These are phyloP conservation scores for Aurelia aurita complex sp. Pacific DNA, from an alignment of 30 jellyfish, hydroid and myxozoan genomes.

Conservation along the genomic window DNA sequence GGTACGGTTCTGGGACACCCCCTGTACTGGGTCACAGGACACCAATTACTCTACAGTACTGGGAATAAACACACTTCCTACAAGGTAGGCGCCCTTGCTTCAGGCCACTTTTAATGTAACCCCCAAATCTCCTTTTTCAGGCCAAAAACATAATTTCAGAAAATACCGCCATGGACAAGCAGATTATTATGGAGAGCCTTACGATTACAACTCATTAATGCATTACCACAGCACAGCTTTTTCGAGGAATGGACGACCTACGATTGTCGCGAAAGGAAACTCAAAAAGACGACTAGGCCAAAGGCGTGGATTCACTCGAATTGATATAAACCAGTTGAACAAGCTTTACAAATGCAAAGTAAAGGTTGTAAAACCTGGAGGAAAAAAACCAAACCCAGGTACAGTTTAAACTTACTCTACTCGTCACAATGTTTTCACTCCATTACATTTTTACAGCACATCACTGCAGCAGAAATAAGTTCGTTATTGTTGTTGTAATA, in stretches of 20 bases:
- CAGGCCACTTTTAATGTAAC: too few species aligned
- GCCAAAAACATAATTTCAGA: conserved; percentile 5
- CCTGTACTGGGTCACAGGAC: too few species aligned
- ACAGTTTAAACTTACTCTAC: too few species aligned
- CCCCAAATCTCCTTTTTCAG: not conserved
- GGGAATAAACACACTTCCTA: too few species aligned
- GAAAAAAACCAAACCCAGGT: too few species aligned
- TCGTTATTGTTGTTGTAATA: too few species aligned
- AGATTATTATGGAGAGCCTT: conserved; percentile 46
- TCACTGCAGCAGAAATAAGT: too few species aligned
- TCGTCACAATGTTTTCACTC: too few species aligned
- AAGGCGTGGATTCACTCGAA: conserved; percentile 18
- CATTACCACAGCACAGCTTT: conserved; percentile 34
- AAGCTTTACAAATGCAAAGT: conserved; percentile 29
- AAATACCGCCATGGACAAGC: conserved; percentile 34
- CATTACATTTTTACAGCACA: too few species aligned
- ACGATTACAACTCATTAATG: conserved; percentile 48
- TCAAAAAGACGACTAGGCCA: conserved; percentile 40
- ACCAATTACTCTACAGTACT: too few species aligned
- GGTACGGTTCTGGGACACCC: too few species aligned
- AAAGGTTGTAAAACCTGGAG: too few species aligned
- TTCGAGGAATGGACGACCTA: not conserved
- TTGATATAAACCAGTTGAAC: conserved; percentile 41
- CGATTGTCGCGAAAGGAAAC: conserved; percentile 32
- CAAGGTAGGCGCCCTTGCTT: not conserved